Evolutionary conservation across 2,888 invertebrate species (phyloP), one percentile per base, ranked within the genome.

Genomic region (Trisateles emortualis): DNA sequence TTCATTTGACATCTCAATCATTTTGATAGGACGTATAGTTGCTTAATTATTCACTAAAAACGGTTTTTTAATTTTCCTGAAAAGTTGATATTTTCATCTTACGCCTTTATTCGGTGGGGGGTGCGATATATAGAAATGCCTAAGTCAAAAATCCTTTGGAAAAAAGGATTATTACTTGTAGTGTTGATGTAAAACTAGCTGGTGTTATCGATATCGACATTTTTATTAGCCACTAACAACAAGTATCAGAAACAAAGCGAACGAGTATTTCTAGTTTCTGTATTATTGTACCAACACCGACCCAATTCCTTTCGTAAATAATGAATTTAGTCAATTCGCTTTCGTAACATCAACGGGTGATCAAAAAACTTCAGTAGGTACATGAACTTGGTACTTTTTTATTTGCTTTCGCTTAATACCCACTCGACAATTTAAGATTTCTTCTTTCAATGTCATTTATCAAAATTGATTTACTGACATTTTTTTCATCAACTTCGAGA

Each of bases 251-350:
- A 56, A 59, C 65, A 64, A 64, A 61, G 54, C 48, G 55, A 74
- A 74, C 77, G 52, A 69, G 78, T 74, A 69, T 70, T 74, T 76
- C 78, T 63, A 55, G 78, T 78, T 74, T 68, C 59, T 72, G 69
- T 58, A 70, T 69, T 76, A 58, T 56, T 62, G 57, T 29, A 48
- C 52, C 59, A 54, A 58, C 50, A 48, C 24, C 69, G 76, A 68
- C 72, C 79, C 68, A 72, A 70, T 76, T 80, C 66, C 65, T 59
- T 52, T 41, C 40, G 41, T 56, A 63, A 68, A 72, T 74, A 65
- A 73, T 67, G 59, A 64, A 68, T 67, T 72, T 72, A 42, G 66
- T 67, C 62, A 68, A 68, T 75, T 68, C 61, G 47, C 66, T 80
- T 74, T 75, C 71, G 75, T 68, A 63, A 68, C 46, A 46, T n/a